Percentiles rank a stretch among this genome's conserved stretches.
Conservation (phyloP, 2,113 vertebrate genomes). For the Rhea americana region DNA sequence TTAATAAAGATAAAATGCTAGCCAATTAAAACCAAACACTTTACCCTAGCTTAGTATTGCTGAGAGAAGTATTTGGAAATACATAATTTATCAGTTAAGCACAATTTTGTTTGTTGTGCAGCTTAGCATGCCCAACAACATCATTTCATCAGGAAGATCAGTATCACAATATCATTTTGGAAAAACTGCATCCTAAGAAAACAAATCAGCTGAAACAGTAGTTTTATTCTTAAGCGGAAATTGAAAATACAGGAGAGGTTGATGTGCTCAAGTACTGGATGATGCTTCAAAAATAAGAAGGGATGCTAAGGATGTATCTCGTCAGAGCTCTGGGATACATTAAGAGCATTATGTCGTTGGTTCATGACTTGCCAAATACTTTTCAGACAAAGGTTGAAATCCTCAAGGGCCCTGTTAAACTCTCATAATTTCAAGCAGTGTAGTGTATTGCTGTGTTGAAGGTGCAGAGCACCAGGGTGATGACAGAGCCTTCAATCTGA, state of each 20-base stretch:
- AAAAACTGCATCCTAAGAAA: neutral
- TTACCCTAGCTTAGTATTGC: neutral
- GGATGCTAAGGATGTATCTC: neutral
- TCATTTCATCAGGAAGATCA: slow-evolving; percentile 13
- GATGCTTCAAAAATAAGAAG: neutral
- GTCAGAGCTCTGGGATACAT: neutral
- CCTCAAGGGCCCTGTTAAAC: neutral
- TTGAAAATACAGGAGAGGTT: neutral
- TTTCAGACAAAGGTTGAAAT: neutral
- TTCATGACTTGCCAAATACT: neutral
- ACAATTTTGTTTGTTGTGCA: neutral
- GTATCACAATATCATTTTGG: neutral
- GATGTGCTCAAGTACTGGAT: neutral
- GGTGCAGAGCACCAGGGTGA: neutral
- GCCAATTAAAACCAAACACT: neutral
- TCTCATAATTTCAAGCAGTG: neutral
- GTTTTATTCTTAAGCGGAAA: neutral
- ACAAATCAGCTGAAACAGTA: neutral
- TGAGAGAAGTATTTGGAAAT: slow-evolving; percentile 17
- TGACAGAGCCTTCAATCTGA: neutral
- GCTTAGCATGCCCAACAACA: neutral
- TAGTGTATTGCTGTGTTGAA: neutral
- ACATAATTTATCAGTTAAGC: neutral
- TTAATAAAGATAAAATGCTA: neutral
- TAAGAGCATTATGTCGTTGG: neutral